phyloP scores from a whole-genome alignment of 2,113 vertebrate species.

The Vicugna pacos region DNA sequence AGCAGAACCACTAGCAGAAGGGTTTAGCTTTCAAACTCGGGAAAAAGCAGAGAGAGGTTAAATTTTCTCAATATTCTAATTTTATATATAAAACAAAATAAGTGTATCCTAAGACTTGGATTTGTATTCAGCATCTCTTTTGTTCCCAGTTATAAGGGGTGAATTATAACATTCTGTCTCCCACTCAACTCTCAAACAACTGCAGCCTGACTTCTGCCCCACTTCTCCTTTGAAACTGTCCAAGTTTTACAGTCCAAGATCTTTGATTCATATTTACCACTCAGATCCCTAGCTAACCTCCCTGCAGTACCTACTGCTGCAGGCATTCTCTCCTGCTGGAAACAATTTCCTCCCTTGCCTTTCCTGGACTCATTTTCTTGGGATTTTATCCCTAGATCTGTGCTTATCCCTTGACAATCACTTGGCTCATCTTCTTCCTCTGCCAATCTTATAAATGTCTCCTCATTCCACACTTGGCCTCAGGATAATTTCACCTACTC shows the following conservation, averaged over 20 bases:
- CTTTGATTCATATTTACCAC: background rate
- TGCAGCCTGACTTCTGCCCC: background rate
- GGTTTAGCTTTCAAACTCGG: background rate
- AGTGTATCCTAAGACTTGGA: background rate
- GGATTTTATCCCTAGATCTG: background rate
- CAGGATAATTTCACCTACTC: background rate
- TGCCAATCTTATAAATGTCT: background rate
- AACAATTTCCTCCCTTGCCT: background rate
- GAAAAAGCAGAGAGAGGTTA: background rate
- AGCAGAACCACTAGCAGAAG: background rate
- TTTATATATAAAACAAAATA: conserved; percentile 15
- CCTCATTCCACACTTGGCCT: background rate
- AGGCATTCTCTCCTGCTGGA: background rate
- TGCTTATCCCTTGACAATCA: background rate
- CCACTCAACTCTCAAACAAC: background rate
- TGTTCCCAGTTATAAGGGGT: background rate
- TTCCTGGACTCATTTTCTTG: background rate
- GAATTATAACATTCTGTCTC: background rate
- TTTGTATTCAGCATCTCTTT: background rate
- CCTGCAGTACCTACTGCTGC: background rate
- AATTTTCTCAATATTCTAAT: conserved; percentile 10
- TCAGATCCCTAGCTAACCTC: background rate
- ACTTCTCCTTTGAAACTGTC: background rate
- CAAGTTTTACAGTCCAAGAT: background rate
- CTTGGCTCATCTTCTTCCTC: background rate